Evolutionary conservation across 2,888 invertebrate genomes (phyloP).

Genomic region (Callosobruchus maculatus): DNA sequence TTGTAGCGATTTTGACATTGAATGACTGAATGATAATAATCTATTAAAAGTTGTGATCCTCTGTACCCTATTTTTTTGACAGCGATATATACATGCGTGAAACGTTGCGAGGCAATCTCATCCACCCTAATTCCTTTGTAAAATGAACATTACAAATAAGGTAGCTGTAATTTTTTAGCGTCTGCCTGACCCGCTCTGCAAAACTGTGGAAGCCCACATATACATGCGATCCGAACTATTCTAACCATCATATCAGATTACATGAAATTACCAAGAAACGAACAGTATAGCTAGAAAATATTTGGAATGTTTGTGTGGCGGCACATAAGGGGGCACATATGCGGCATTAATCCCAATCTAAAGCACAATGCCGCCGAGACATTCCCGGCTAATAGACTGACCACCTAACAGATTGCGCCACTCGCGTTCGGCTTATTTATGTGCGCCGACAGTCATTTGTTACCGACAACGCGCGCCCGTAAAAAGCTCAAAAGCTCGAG

Average conservation of each 20-base stretch:
- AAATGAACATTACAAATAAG: too few species aligned
- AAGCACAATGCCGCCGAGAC: constrained; percentile 43
- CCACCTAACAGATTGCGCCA: constrained; percentile 46
- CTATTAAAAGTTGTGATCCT: too few species aligned
- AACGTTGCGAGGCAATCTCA: too few species aligned
- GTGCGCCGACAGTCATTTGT: constrained; percentile 40
- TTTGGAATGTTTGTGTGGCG: constrained; percentile 42
- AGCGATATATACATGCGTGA: too few species aligned
- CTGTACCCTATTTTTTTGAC: too few species aligned
- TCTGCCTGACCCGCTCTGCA: too few species aligned
- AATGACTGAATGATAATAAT: too few species aligned
- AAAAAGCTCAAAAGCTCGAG: constrained; percentile 5
- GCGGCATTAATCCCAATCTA: constrained; percentile 44
- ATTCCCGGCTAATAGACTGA: constrained; percentile 47
- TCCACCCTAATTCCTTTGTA: too few species aligned
- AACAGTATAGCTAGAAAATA: constrained; percentile 27
- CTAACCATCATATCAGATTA: neutral
- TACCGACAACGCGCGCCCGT: constrained; percentile 13
- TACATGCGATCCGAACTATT: neutral
- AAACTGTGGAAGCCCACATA: neutral
- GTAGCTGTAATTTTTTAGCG: too few species aligned
- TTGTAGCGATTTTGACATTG: too few species aligned
- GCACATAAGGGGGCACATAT: constrained; percentile 32
- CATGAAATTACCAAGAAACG: neutral
- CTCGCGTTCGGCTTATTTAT: constrained; percentile 43